A percentile compares a stretch with the other conserved stretches of the same genome.
These are phyloP conservation scores for Linurgus olivaceus DNA, from an alignment of 2,797 vertebrate genomes.

Conservation along the genomic window DNA sequence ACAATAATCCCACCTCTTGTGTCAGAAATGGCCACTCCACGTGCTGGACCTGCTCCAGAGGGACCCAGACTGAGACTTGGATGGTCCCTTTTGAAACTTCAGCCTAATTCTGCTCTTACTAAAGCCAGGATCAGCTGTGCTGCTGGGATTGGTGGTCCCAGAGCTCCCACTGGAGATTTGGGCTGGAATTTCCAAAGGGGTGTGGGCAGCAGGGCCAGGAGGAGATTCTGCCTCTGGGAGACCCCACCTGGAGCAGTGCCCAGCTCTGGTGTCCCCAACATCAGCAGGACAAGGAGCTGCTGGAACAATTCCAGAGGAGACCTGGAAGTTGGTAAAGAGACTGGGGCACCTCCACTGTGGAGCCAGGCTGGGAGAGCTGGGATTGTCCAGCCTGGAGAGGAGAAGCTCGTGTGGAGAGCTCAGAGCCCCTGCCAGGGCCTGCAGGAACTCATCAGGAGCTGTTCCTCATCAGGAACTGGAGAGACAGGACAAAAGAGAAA, in stretches of 20 bases:
- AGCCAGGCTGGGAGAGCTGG: neutral
- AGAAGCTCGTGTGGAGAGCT: neutral
- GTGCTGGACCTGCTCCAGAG: neutral
- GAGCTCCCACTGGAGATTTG: neutral
- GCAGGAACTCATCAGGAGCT: neutral
- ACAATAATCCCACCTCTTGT: neutral
- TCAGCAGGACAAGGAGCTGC: neutral
- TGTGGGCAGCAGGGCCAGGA: neutral
- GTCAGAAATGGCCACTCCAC: neutral
- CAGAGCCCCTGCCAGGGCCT: neutral
- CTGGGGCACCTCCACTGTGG: neutral
- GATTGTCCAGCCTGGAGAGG: neutral
- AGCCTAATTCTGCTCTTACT: neutral
- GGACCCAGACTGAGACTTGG: neutral
- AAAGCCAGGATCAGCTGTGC: neutral
- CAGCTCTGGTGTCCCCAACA: neutral
- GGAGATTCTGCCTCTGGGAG: neutral
- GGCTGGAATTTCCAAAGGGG: neutral
- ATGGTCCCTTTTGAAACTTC: neutral
- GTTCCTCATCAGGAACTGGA: neutral
- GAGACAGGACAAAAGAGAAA: neutral
- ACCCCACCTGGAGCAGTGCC: neutral
- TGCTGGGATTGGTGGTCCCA: neutral
- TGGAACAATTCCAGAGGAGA: neutral
- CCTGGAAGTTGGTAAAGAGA: rapidly evolving